A percentile compares a stretch with the other conserved stretches of the same genome.
Evolutionary conservation across 2,888 invertebrate species (phyloP).

Genomic region (Parnassius apollo): DNA sequence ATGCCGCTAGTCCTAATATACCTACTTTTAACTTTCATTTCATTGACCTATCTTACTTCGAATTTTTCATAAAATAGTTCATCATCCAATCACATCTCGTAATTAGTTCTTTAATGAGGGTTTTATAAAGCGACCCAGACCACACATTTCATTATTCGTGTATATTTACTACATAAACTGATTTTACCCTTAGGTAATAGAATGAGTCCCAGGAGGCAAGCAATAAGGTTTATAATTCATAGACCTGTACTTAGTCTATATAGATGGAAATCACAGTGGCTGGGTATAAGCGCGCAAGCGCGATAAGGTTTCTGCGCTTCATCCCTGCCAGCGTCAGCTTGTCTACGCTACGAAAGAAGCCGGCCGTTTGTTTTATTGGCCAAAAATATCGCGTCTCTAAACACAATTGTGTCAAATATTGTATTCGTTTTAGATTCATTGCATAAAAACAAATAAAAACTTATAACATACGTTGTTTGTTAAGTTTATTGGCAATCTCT

Average conservation of each 20-base stretch:
- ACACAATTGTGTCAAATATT: conserved; percentile 45
- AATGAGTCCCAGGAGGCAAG: conserved; percentile 13
- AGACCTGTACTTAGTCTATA: conserved; percentile 37
- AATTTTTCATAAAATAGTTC: no score
- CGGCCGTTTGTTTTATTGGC: conserved; percentile 52
- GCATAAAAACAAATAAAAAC: no score
- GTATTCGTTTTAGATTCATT: no score
- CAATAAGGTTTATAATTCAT: conserved; percentile 30
- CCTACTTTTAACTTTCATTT: no score
- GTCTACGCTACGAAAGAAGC: conserved; percentile 56
- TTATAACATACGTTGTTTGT: no score
- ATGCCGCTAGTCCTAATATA: no score
- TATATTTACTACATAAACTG: conserved; percentile 1
- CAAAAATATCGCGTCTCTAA: conserved; percentile 32
- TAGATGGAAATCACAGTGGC: conserved; percentile 45
- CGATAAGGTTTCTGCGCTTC: conserved; percentile 57
- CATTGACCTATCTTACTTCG: no score
- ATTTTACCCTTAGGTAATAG: neutral
- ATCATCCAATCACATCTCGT: no score
- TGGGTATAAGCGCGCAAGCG: conserved; percentile 65
- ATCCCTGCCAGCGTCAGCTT: conserved; percentile 55
- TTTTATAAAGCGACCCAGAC: no score
- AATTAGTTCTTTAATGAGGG: no score
- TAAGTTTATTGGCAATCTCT: no score
- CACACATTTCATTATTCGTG: no score